Percentiles rank a stretch among this genome's conserved stretches.
phyloP scores from a whole-genome alignment of 92 coral and sea anemone genomes.

The Paramuricea clavata region DNA sequence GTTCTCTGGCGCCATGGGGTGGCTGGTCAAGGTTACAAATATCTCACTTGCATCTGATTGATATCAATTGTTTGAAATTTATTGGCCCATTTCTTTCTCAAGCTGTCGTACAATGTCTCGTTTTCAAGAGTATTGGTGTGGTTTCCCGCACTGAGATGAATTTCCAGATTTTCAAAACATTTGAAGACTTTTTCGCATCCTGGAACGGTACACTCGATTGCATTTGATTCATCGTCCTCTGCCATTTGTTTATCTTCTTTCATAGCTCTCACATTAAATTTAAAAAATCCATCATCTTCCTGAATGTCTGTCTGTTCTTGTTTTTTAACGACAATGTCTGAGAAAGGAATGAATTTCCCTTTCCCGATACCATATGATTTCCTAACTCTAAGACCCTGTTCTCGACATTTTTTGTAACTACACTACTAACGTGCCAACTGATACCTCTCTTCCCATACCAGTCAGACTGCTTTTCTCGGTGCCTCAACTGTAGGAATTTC shows the following conservation, averaged over 20 bases:
- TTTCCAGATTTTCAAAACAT: constrained; percentile 38
- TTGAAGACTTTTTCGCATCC: constrained; percentile 39
- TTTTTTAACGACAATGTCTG: constrained; percentile 9
- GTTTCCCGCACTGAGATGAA: constrained; percentile 24
- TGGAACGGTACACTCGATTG: constrained; percentile 50
- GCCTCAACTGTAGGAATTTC: constrained; percentile 76
- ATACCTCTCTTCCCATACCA: background rate
- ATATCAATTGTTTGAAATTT: constrained; percentile 15
- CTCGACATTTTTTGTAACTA: background rate
- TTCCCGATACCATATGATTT: constrained; percentile 51
- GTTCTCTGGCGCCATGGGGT: background rate
- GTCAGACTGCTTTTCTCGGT: background rate
- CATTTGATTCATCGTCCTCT: too few species aligned
- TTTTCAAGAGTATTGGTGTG: constrained; percentile 4
- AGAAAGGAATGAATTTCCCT: constrained; percentile 41
- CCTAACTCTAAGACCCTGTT: constrained; percentile 46
- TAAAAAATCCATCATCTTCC: constrained; percentile 7
- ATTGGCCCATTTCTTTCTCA: constrained; percentile 29
- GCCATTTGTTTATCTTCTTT: background rate
- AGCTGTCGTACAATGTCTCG: constrained; percentile 11
- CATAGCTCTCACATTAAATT: background rate
- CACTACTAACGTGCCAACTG: background rate
- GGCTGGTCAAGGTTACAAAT: background rate
- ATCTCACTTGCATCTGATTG: background rate
- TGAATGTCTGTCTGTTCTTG: constrained; percentile 39